Conservation (phyloP, 1,140 invertebrate species). For the Calliphora vicina region DNA sequence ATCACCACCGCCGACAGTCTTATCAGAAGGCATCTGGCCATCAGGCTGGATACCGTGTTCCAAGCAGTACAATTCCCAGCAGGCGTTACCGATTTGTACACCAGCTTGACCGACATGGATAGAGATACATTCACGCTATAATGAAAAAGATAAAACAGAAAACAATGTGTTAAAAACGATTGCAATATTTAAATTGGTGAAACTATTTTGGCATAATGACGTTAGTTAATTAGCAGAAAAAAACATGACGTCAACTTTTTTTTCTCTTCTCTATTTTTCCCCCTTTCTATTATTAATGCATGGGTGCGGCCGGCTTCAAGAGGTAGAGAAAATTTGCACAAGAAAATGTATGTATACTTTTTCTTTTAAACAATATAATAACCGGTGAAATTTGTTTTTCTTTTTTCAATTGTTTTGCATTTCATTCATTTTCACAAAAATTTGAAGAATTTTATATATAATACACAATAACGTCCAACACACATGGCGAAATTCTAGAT, state of each 20-base stretch:
- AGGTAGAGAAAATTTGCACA: constrained; percentile 17
- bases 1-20: constrained; percentile 72
- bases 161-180: background rate
- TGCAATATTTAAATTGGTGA: background rate
- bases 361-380: too few species aligned
- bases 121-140: constrained; percentile 83
- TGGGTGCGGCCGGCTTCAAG: constrained; percentile 21
- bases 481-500: background rate
- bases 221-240: background rate
- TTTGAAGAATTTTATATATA: background rate
- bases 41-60: constrained; percentile 92
- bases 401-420: background rate
- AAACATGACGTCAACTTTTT: constrained; percentile 31
- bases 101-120: constrained; percentile 90
- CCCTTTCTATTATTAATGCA: background rate
- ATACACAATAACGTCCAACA: background rate
- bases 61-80: constrained; percentile 88
- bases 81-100: constrained; percentile 88
- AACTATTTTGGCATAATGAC: background rate
- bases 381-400: background rate
- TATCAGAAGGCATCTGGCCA: constrained; percentile 83
- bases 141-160: constrained; percentile 44
- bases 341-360: background rate
- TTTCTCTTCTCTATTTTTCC: background rate
- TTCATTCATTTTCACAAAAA: background rate